Evolutionary conservation across 2,113 vertebrate species (phyloP), one percentile per base, ranked within the genome.

Genomic region (Microcebus murinus): DNA sequence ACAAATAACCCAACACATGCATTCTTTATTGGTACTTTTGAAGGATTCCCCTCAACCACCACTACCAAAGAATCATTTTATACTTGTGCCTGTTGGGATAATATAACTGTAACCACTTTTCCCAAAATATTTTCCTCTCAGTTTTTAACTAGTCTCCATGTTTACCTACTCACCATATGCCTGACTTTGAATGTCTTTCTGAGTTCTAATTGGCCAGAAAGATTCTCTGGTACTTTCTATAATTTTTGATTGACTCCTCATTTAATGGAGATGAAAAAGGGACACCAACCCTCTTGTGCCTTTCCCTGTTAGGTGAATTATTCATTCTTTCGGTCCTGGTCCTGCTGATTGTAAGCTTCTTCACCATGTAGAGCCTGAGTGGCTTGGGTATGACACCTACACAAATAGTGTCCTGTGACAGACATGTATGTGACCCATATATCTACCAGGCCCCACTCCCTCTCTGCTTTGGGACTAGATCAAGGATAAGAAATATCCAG

Each of bases 301-400:
- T 70, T 31, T 83, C 3, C 31, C 42, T 74, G 3, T n/a, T 1
- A 27, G 27, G 23, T 86, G 42, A 59, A 59, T 59, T 59, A 42
- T 13, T 65, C 48, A 74, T 42, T 85, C 14, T 74, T 55, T 52
- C 25, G 13, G 27, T 42, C 6, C 11, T 39, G 45, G 34, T 11
- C 11, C 6, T 36, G 23, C 2, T 11, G 8, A 25, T 6, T 59
- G 3, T 21, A 34, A 87, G 8, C 36, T 67, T 42, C 15, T 31
- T 80, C 4, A 10, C 4, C 4, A 23, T 31, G 25, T n/a, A 27
- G 2, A 5, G 1, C 3, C 3, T 9, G 4, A 68, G 9, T 45
- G 59, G 13, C 50, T n/a, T n/a, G 31, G 17, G 11, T 0, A 55
- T 17, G 61, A 4, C 61, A 36, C 6, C 21, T 59, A 8, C 11